Evolutionary conservation across 2,113 vertebrate genomes (phyloP).

Genomic region (Syrmaticus mikado): DNA sequence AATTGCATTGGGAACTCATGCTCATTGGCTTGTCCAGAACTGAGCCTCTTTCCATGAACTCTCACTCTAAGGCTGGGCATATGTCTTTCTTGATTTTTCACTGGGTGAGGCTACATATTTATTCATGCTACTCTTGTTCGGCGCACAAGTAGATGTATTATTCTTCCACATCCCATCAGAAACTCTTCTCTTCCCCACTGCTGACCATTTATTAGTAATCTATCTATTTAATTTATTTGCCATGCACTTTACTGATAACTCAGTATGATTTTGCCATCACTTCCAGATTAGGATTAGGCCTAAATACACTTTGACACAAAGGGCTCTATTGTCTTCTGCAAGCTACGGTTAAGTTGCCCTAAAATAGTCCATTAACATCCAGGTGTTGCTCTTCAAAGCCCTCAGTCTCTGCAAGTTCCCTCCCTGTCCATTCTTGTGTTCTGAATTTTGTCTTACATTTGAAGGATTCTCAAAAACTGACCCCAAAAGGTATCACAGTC

Average conservation of each 20-base stretch:
- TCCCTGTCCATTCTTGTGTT: background rate
- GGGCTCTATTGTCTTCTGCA: background rate
- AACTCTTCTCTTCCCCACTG: background rate
- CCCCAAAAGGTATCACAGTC: background rate
- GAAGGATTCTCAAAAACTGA: background rate
- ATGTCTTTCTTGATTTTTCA: background rate
- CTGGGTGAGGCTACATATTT: background rate
- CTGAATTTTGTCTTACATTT: background rate
- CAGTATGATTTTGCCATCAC: background rate
- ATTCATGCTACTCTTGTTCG: fast-evolving
- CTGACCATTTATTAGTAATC: fast-evolving
- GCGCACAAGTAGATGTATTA: background rate
- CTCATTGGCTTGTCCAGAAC: background rate
- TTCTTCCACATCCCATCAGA: background rate
- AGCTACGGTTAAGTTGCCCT: background rate
- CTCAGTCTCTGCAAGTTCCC: background rate
- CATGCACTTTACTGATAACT: background rate
- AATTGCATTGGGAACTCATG: background rate
- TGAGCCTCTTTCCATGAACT: background rate
- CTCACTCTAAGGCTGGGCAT: background rate
- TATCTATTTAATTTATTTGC: background rate
- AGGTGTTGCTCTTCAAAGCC: background rate
- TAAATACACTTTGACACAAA: background rate
- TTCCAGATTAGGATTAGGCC: background rate
- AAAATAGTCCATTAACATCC: background rate